Evolutionary conservation across 2,888 invertebrate genomes (phyloP).

Genomic region (Leptura quadrifasciata): DNA sequence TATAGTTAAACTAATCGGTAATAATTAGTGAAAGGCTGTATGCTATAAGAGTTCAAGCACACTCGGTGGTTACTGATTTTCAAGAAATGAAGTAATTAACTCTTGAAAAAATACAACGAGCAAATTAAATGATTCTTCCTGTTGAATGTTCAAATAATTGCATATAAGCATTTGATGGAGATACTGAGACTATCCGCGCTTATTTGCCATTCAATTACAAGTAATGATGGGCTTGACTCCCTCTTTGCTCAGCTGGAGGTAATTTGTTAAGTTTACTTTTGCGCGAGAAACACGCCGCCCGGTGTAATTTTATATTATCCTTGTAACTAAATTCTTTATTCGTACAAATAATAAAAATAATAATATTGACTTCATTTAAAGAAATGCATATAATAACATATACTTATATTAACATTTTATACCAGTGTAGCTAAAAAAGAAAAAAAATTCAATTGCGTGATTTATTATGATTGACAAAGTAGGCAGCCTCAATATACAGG

Average conservation of each 20-base stretch:
- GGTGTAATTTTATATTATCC: not conserved
- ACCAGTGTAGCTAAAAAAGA: too few species aligned
- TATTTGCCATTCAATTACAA: not conserved
- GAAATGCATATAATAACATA: too few species aligned
- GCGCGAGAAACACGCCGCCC: not conserved
- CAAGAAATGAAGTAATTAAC: constrained; percentile 15
- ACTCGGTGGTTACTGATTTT: constrained; percentile 5
- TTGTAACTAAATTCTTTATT: too few species aligned
- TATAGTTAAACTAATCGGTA: constrained; percentile 25
- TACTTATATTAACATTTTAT: too few species aligned
- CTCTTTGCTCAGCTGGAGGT: not conserved
- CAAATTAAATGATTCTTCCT: not conserved
- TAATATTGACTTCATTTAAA: too few species aligned
- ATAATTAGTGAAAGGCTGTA: constrained; percentile 29
- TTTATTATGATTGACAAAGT: too few species aligned
- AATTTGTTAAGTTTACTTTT: not conserved
- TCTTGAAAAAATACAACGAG: not conserved
- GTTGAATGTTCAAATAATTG: not conserved
- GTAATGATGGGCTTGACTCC: not conserved
- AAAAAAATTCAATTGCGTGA: too few species aligned
- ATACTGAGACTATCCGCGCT: not conserved
- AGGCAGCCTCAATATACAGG: too few species aligned
- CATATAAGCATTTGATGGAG: not conserved
- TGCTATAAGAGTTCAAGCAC: not conserved
- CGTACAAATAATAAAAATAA: too few species aligned